Conservation (phyloP, 2,113 vertebrate genomes). For the Paradoxurus hermaphroditus region DNA sequence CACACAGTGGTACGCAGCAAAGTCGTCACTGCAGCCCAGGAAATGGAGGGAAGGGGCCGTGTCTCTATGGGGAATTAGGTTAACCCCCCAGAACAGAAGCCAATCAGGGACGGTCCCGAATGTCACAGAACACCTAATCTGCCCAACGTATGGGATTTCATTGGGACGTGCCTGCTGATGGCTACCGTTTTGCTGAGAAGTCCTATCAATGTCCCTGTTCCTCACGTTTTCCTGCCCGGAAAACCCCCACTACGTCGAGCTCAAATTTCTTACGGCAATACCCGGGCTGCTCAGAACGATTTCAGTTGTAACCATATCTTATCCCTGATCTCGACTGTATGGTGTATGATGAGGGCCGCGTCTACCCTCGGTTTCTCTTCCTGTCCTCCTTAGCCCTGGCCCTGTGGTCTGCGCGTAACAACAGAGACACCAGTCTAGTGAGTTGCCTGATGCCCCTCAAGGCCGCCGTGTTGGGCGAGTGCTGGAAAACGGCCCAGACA, state of each 20-base stretch:
- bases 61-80: not conserved
- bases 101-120: not conserved
- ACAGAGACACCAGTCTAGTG: not conserved
- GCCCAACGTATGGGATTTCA: not conserved
- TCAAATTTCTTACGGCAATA: not conserved
- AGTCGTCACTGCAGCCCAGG: not conserved
- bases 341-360: not conserved
- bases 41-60: not conserved
- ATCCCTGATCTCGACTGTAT: not conserved
- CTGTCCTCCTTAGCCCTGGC: not conserved
- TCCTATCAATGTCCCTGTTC: not conserved
- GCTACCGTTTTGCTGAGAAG: not conserved
- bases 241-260: not conserved
- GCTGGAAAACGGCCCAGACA: not conserved
- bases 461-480: not conserved
- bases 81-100: not conserved
- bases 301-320: not conserved
- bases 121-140: not conserved
- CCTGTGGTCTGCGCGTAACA: not conserved
- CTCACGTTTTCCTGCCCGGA: not conserved
- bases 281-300: not conserved
- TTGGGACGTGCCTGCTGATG: not conserved
- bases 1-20: not conserved
- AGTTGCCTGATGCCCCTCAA: not conserved
- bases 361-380: not conserved